Evolutionary conservation across 2,888 invertebrate species (phyloP).

Genomic region (Scaptomyza cyrtandrae): DNA sequence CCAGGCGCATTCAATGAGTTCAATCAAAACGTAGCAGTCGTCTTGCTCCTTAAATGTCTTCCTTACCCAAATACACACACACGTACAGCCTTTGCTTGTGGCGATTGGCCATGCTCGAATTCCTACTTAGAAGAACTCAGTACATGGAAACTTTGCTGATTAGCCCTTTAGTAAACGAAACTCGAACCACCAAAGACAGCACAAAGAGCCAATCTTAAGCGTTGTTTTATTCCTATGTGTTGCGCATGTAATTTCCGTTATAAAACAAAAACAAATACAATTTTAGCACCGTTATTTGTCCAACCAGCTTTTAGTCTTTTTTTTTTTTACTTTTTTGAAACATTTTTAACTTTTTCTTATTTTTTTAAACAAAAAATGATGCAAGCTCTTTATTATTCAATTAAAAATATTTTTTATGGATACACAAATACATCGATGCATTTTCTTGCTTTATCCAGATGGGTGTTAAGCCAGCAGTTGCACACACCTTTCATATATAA

Average conservation of each 20-base stretch:
- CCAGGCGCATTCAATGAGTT: conserved; percentile 63
- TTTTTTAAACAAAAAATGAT: too few relatives aligned
- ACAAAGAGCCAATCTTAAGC: neutral
- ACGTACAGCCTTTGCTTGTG: neutral
- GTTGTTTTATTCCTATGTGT: neutral
- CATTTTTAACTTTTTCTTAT: too few relatives aligned
- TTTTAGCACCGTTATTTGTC: too few relatives aligned
- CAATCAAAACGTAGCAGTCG: conserved; percentile 69
- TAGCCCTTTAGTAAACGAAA: neutral
- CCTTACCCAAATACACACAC: neutral
- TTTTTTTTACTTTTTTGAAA: too few relatives aligned
- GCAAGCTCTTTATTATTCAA: too few relatives aligned
- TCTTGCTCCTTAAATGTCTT: conserved; percentile 66
- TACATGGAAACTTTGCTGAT: neutral
- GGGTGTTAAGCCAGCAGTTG: too few relatives aligned
- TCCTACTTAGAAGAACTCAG: neutral
- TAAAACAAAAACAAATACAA: too few relatives aligned
- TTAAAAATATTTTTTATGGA: too few relatives aligned
- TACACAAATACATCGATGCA: too few relatives aligned
- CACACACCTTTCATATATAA: too few relatives aligned
- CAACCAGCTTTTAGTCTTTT: too few relatives aligned
- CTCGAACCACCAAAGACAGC: neutral
- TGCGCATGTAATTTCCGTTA: neutral
- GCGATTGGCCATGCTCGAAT: neutral
- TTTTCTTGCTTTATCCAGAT: too few relatives aligned